These are phyloP conservation scores for Oophaga pumilio DNA, from an alignment of 2,113 vertebrate genomes.

Conservation along the genomic window DNA sequence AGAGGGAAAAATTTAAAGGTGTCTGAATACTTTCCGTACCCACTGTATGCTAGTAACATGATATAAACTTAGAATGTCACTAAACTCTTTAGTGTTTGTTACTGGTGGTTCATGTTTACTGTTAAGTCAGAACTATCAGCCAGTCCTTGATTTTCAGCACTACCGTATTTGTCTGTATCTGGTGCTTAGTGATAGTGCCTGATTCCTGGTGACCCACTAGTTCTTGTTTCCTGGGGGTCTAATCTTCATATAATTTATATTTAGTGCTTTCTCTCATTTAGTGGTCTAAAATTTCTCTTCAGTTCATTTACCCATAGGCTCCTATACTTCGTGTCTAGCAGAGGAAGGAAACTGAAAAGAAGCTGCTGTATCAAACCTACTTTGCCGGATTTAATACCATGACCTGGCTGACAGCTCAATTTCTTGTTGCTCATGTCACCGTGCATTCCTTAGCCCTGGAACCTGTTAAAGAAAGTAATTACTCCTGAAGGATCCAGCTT, in stretches of 20 bases:
- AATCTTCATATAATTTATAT: neutral
- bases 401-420: neutral
- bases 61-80: no score
- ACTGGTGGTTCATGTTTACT: no score
- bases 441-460: neutral
- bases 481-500: neutral
- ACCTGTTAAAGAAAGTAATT: neutral
- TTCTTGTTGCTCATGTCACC: neutral
- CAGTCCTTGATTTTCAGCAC: no score
- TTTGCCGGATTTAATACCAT: neutral
- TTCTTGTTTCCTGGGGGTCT: neutral
- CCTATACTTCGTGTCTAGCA: neutral
- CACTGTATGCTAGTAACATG: no score
- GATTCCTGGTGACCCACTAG: neutral
- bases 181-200: no score
- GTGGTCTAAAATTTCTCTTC: neutral
- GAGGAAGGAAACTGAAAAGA: neutral
- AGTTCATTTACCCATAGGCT: neutral
- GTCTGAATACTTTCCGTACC: no score
- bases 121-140: no score
- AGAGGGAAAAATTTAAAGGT: no score
- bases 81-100: no score
- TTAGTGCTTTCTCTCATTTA: neutral
- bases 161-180: no score
- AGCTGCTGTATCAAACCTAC: neutral